These are phyloP conservation scores for Papilio polytes DNA, from an alignment of 1,140 invertebrate species.

Conservation along the genomic window DNA sequence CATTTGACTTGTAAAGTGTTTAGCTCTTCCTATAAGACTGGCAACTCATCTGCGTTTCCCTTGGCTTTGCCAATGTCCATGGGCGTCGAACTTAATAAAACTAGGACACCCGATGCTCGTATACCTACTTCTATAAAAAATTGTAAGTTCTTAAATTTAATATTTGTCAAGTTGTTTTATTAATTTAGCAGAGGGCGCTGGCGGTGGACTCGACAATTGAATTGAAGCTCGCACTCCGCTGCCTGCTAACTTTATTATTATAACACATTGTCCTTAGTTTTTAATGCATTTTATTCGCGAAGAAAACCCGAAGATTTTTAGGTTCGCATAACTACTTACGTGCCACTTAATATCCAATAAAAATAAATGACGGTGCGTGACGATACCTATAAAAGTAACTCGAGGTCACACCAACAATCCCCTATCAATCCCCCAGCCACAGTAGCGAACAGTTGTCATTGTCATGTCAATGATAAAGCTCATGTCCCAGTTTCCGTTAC, in stretches of 20 bases:
- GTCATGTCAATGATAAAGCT: neutral
- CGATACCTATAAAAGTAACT: neutral
- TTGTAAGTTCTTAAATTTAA: neutral
- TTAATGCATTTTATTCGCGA: neutral
- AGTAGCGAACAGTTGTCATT: neutral
- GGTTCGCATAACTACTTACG: neutral
- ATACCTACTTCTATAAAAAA: no score
- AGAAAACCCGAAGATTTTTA: neutral
- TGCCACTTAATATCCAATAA: neutral
- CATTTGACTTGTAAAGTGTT: no score
- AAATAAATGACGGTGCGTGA: neutral
- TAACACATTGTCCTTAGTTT: neutral
- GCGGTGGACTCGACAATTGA: neutral
- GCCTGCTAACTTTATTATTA: neutral
- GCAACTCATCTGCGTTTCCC: no score
- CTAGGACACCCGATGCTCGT: no score
- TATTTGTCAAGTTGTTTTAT: neutral
- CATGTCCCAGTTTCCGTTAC: slow-evolving; percentile 2
- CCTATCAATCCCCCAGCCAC: neutral
- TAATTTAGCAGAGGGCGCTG: neutral
- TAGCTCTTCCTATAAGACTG: neutral
- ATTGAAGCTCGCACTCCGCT: neutral
- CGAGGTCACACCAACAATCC: neutral
- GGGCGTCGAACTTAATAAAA: no score
- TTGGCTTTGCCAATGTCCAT: no score